Conservation (phyloP, 2,888 invertebrate species). For the Dendrolimus pini region DNA sequence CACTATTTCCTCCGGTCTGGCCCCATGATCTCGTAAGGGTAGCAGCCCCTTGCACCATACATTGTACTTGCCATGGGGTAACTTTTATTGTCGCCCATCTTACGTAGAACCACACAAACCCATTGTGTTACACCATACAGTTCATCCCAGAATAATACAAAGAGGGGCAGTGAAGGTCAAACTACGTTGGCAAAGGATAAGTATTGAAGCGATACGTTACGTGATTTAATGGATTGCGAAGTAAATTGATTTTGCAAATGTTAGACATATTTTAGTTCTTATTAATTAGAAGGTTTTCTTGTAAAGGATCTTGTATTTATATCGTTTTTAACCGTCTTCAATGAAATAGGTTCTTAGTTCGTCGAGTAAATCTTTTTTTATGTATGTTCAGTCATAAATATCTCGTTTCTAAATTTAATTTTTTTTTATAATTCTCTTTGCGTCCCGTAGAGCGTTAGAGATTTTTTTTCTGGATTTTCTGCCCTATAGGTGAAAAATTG, state of each 20-base stretch:
- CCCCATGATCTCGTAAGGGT: conserved; percentile 52
- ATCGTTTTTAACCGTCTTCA: too few species aligned
- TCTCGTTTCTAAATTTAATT: too few species aligned
- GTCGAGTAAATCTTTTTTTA: too few species aligned
- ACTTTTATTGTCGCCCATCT: conserved; percentile 58
- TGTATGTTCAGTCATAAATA: too few species aligned
- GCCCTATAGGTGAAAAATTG: too few species aligned
- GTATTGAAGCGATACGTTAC: conserved; percentile 50
- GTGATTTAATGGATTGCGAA: conserved; percentile 68
- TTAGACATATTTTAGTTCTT: conserved; percentile 33
- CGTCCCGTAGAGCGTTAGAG: too few species aligned
- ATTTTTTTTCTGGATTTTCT: too few species aligned
- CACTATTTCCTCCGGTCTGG: conserved; percentile 36
- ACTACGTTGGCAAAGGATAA: conserved; percentile 32
- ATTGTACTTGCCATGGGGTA: conserved; percentile 67
- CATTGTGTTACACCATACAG: conserved; percentile 32
- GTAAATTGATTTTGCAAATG: conserved; percentile 67
- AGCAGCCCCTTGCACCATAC: conserved; percentile 59
- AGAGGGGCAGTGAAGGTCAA: conserved; percentile 28
- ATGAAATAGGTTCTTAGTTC: too few species aligned
- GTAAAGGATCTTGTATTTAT: too few species aligned
- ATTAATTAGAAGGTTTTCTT: conserved; percentile 20
- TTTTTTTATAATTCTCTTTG: too few species aligned
- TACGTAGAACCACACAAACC: conserved; percentile 29
- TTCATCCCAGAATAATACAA: conserved; percentile 15